A percentile compares a stretch with the other conserved stretches of the same genome.
Evolutionary conservation across 1,140 invertebrate species (phyloP).

Genomic region (Hesperophylax magnus): DNA sequence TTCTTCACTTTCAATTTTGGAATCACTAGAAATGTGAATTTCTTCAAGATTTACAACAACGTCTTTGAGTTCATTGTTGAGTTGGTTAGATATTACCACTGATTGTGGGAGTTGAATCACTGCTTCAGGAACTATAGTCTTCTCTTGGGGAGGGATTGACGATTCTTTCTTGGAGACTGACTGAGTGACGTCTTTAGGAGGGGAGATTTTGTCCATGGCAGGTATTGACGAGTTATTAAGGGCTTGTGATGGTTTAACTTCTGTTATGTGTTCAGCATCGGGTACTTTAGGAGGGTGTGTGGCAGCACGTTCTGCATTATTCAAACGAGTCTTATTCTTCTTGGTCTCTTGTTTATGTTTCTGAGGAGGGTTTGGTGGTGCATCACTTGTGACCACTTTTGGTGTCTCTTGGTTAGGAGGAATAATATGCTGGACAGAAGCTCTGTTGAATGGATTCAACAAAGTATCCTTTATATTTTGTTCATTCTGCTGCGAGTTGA

Average conservation of each 20-base stretch:
- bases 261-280: conserved; percentile 1
- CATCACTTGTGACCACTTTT: neutral
- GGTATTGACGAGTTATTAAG: conserved; percentile 3
- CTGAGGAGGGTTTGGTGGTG: neutral
- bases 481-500: conserved; percentile 2
- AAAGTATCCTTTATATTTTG: neutral
- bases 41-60: neutral
- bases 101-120: too few species aligned
- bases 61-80: neutral
- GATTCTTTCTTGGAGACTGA: neutral
- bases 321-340: conserved; percentile 10
- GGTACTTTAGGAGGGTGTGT: neutral
- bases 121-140: neutral
- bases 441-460: neutral
- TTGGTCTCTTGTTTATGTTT: conserved; percentile 30
- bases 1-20: neutral
- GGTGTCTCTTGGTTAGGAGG: neutral
- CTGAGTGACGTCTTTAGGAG: neutral
- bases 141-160: neutral
- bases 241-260: neutral
- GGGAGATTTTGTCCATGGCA: neutral
- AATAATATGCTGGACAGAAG: neutral
- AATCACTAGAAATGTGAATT: neutral
- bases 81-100: too few species aligned
- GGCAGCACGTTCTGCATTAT: conserved; percentile 3